These are phyloP conservation scores for Sclerurus mexicanus DNA, from an alignment of 2,113 vertebrate species.

Conservation along the genomic window DNA sequence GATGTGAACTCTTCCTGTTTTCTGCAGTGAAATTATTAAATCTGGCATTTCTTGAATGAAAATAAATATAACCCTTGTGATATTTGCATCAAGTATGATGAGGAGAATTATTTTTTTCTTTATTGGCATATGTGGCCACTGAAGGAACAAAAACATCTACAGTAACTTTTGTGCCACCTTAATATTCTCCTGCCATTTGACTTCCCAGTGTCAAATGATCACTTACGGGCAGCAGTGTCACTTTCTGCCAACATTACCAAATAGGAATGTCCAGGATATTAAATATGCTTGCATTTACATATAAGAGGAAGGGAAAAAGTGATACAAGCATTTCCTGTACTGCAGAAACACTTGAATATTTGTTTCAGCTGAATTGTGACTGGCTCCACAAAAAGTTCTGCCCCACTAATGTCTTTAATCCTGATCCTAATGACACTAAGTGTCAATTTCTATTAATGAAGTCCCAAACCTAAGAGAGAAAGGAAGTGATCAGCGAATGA, in stretches of 20 bases:
- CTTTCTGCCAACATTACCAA: background rate
- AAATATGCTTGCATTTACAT: background rate
- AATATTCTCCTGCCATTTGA: background rate
- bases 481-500: background rate
- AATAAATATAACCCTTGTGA: background rate
- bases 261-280: background rate
- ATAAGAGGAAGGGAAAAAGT: slow-evolving; percentile 7
- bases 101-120: background rate
- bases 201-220: background rate
- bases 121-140: background rate
- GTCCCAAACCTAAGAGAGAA: background rate
- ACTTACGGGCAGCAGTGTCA: background rate
- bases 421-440: background rate
- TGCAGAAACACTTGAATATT: background rate
- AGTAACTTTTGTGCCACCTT: background rate
- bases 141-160: background rate
- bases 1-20: background rate
- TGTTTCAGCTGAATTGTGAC: background rate
- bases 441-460: background rate
- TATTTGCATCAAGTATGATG: background rate
- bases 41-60: background rate
- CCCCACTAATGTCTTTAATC: background rate
- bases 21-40: background rate
- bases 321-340: background rate
- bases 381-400: background rate